phyloP scores from a whole-genome alignment of 2,113 vertebrate species.

The Planiliza haematocheilus region DNA sequence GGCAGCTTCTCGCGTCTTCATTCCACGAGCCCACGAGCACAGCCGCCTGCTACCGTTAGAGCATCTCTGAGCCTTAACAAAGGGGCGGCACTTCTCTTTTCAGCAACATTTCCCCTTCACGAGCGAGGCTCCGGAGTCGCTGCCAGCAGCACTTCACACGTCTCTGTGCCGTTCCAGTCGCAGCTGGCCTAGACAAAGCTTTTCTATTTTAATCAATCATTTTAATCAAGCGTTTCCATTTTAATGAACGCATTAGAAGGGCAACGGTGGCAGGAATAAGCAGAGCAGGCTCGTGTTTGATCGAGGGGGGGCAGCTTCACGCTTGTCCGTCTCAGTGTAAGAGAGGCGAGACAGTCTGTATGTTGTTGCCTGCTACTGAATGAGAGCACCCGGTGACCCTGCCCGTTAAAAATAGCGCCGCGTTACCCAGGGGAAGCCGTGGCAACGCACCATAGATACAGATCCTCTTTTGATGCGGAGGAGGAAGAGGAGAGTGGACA shows the following conservation, averaged over 20 bases:
- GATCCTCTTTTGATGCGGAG: conserved; percentile 61
- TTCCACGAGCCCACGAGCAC: conserved; percentile 49
- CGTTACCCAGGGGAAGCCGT: conserved; percentile 75
- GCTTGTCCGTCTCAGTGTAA: conserved; percentile 11
- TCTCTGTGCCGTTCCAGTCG: conserved; percentile 23
- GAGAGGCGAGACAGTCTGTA: background rate
- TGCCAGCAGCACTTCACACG: background rate
- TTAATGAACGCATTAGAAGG: conserved; percentile 55
- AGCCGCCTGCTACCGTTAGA: conserved; percentile 15
- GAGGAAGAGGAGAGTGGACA: conserved; percentile 49
- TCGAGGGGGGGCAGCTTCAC: conserved; percentile 10
- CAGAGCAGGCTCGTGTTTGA: conserved; percentile 15
- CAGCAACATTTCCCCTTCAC: conserved; percentile 1
- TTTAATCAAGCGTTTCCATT: conserved; percentile 52
- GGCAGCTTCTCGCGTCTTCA: conserved; percentile 5
- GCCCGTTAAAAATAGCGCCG: conserved; percentile 79
- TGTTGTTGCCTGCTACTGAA: conserved; percentile 58
- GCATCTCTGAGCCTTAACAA: conserved; percentile 65
- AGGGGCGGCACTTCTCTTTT: conserved; percentile 51
- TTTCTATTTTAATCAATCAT: conserved; percentile 55
- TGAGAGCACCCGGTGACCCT: conserved; percentile 59
- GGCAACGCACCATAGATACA: conserved; percentile 76
- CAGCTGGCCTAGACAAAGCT: conserved; percentile 39
- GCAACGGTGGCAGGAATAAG: conserved; percentile 22
- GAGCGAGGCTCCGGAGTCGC: conserved; percentile 19